phyloP scores from a whole-genome alignment of 1,140 invertebrate species.

The Thaumatotibia leucotreta region DNA sequence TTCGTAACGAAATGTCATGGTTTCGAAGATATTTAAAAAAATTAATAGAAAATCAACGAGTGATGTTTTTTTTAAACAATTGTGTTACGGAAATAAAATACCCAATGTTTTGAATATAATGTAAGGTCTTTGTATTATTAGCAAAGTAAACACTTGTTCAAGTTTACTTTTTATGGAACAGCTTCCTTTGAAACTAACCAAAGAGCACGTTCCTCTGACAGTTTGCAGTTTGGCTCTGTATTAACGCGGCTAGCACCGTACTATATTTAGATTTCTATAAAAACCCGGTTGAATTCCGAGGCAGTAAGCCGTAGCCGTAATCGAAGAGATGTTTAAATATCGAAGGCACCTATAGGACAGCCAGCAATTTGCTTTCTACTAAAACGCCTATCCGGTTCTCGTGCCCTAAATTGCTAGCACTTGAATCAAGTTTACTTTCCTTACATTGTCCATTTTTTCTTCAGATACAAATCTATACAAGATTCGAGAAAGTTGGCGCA shows the following conservation, averaged over 20 bases:
- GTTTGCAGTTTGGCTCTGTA: conserved; percentile 21
- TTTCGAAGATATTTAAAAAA: no score
- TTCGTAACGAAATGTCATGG: no score
- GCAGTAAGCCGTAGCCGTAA: conserved; percentile 2
- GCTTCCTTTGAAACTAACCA: not conserved
- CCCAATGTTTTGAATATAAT: no score
- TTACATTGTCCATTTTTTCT: not conserved
- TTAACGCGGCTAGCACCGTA: conserved; percentile 22
- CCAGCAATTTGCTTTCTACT: not conserved
- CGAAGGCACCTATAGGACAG: not conserved
- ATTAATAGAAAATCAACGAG: no score
- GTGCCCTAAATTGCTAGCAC: not conserved
- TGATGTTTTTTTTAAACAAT: no score
- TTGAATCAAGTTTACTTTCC: not conserved
- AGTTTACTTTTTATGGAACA: not conserved
- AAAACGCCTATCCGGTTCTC: not conserved
- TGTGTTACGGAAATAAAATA: no score
- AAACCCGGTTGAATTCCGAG: conserved; percentile 33
- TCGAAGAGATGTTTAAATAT: conserved; percentile 6
- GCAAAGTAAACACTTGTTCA: not conserved
- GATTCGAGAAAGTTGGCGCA: not conserved
- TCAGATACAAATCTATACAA: not conserved
- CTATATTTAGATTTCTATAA: conserved; percentile 39
- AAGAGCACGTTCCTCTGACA: conserved; percentile 21
- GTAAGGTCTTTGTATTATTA: no score